phyloP scores from a whole-genome alignment of 2,797 vertebrate species.

The Coendou prehensilis region DNA sequence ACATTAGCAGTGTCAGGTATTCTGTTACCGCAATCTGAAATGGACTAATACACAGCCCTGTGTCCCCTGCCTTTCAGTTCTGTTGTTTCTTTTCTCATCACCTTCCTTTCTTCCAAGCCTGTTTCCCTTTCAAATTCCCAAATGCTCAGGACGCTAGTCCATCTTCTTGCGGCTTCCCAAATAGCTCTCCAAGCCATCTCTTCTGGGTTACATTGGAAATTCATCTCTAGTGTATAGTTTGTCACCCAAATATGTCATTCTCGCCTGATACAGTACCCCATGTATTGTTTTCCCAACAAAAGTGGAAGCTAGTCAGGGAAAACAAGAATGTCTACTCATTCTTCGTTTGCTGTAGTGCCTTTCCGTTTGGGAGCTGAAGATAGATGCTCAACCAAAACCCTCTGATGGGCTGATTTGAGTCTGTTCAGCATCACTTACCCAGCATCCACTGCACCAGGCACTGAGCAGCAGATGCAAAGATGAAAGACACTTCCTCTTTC shows the following conservation, averaged over 20 bases:
- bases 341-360: not conserved
- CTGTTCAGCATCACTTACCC: not conserved
- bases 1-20: no score
- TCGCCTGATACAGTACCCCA: not conserved
- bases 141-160: not conserved
- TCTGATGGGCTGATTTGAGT: not conserved
- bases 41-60: not conserved
- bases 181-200: not conserved
- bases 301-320: not conserved
- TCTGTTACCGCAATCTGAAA: not conserved
- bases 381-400: not conserved
- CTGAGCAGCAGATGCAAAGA: not conserved
- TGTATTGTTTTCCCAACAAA: not conserved
- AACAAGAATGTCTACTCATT: not conserved
- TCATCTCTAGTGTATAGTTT: not conserved
- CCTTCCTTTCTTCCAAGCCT: not conserved
- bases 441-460: not conserved
- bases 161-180: not conserved
- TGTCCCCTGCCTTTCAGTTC: not conserved
- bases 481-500: not conserved
- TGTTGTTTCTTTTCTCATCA: not conserved
- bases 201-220: not conserved
- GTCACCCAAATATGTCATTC: not conserved
- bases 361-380: not conserved
- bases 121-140: not conserved